A percentile compares a stretch with the other conserved stretches of the same genome.
These are phyloP conservation scores for Eupsilia transversa DNA, from an alignment of 2,888 invertebrate genomes.

Conservation along the genomic window DNA sequence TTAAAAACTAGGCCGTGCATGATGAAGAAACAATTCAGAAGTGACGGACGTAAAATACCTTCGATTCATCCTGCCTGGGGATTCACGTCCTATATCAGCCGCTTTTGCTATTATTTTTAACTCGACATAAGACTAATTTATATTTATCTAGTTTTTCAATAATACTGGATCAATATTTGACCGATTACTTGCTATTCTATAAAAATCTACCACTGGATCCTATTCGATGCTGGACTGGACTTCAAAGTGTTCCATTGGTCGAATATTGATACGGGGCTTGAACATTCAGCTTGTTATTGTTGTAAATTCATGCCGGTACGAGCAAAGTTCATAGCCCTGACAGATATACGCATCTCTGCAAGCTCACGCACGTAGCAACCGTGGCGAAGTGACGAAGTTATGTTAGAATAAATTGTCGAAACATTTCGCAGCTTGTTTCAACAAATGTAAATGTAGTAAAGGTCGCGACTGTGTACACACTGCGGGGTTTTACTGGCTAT, in stretches of 20 bases:
- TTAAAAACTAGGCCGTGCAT: too few species aligned
- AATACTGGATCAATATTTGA: background rate
- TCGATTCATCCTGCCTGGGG: background rate
- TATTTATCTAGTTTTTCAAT: background rate
- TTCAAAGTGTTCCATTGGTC: background rate
- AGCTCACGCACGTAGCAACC: constrained; percentile 19
- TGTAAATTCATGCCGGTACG: background rate
- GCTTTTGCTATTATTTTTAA: background rate
- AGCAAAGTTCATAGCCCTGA: constrained; percentile 25
- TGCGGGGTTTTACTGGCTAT: constrained; percentile 3
- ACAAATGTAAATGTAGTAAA: constrained; percentile 47
- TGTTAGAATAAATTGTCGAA: constrained; percentile 42
- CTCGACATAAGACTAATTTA: background rate
- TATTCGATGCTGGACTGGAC: background rate
- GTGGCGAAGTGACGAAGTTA: background rate
- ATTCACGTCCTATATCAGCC: background rate
- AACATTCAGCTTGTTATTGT: background rate
- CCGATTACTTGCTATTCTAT: background rate
- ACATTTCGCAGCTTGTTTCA: constrained; percentile 45
- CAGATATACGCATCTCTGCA: constrained; percentile 28
- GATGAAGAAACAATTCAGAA: background rate
- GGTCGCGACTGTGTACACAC: constrained; percentile 46
- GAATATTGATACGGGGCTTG: background rate
- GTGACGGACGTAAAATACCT: background rate
- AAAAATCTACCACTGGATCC: background rate